phyloP scores from a whole-genome alignment of 2,888 invertebrate genomes.

The Cephus pygmeus region DNA sequence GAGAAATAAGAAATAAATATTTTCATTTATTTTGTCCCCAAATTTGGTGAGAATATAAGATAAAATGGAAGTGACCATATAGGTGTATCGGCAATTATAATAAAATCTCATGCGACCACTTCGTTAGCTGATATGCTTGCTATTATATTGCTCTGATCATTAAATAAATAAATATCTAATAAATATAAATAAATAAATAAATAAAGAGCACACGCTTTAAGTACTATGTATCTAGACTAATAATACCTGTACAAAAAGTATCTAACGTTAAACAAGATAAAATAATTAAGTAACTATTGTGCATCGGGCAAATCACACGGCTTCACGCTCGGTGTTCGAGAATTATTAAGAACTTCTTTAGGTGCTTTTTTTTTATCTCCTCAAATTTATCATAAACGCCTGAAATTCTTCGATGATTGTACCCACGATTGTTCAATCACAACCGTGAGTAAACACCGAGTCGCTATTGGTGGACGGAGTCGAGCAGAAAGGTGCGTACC shows the following conservation, averaged over 20 bases:
- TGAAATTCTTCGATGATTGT: not conserved
- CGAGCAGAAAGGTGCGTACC: slow-evolving; percentile 40
- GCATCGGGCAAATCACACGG: not conserved
- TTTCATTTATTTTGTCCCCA: not conserved
- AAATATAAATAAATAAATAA: slow-evolving; percentile 34
- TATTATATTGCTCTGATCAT: slow-evolving; percentile 35
- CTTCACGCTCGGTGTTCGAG: not conserved
- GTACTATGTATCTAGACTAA: slow-evolving; percentile 32
- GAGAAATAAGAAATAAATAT: not conserved
- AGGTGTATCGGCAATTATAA: not conserved
- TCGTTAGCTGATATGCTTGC: slow-evolving; percentile 37
- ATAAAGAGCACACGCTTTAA: slow-evolving; percentile 14
- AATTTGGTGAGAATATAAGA: not conserved
- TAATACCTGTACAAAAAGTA: slow-evolving; percentile 30
- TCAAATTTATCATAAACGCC: not conserved
- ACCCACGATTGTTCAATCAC: not conserved
- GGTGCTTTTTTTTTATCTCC: not conserved
- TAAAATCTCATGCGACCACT: not conserved
- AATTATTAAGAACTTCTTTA: not conserved
- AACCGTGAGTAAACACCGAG: not conserved
- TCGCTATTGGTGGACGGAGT: slow-evolving; percentile 39
- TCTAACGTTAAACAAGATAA: slow-evolving; percentile 32
- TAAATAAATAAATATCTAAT: slow-evolving; percentile 36
- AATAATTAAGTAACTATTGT: slow-evolving; percentile 14
- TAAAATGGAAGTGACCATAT: not conserved